phyloP scores from a whole-genome alignment of 2,888 invertebrate species.

The Perdita meconis region DNA sequence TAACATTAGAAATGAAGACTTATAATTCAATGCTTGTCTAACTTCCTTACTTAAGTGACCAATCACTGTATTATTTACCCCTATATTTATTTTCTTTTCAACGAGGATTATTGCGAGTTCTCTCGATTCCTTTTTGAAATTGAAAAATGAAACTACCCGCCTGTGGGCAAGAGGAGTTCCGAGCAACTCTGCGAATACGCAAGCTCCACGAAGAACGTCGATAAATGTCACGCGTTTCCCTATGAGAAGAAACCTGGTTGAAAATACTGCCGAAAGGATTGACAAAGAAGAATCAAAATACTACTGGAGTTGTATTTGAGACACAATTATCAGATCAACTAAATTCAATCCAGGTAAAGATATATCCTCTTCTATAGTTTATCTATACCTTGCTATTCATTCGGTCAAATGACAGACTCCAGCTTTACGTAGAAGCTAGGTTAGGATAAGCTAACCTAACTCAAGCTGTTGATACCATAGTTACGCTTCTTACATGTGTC shows the following conservation, averaged over 20 bases:
- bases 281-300: slow-evolving; percentile 19
- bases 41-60: no score
- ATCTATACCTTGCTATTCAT: neutral
- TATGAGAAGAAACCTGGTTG: slow-evolving; percentile 8
- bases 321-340: slow-evolving; percentile 7
- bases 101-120: no score
- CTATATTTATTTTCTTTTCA: no score
- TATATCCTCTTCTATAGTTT: slow-evolving; percentile 5
- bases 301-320: slow-evolving; percentile 12
- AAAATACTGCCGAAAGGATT: slow-evolving; percentile 33
- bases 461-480: slow-evolving; percentile 21
- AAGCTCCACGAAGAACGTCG: slow-evolving; percentile 80
- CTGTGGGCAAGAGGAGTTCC: slow-evolving; percentile 29
- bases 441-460: slow-evolving; percentile 54
- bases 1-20: no score
- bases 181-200: slow-evolving; percentile 80
- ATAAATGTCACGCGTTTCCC: slow-evolving; percentile 76
- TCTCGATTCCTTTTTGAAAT: no score
- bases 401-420: neutral
- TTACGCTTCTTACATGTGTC: slow-evolving; percentile 17
- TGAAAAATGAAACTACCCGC: slow-evolving; percentile 63
- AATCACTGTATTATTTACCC: no score
- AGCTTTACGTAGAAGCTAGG: slow-evolving; percentile 10
- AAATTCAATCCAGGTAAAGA: slow-evolving; percentile 48
- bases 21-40: no score